Base-by-base conservation (phyloP, 2,888 invertebrate species). In the Penaeus monodon region DNA sequence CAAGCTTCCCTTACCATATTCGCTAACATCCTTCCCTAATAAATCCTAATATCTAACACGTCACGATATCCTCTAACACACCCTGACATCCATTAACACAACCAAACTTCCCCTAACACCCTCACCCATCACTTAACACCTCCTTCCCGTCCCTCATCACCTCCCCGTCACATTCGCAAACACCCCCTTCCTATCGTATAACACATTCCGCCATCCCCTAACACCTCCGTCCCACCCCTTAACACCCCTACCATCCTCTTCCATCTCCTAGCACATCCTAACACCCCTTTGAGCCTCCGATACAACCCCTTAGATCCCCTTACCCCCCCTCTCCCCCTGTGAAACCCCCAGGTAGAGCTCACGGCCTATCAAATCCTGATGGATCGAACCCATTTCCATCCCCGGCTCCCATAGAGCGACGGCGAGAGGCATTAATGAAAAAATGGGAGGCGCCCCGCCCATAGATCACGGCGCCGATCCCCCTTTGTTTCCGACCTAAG, bases 401-500 rank as follows among this genome's bases (percentile, higher is more conserved):
- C 74, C 27, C 66, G 79, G 33, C 64, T 64, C 66, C 70, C 64
- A 70, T 79, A 79, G 66, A 70, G 29, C 77, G n/a, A 57, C 10
- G 77, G 20, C 80, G 64, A 49, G 63, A 77, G 29, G 77, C 84
- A 84, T 77, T 84, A 84, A 77, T 76, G 84, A 77, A 84, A 82
- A 84, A 64, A 84, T 65, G 29, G 38, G 84, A 20, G 17, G 57
- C n/a, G 24, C 63, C 63, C 65, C 68, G 20, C 77, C 83, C 86
- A 83, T 86, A 86, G 86, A 86, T 86, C 86, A 86, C 86, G 22
- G 29, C 64, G 57, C 29, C 68, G 49, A 77, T 76, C 85, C 80
- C 76, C 66, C 85, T 85, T 88, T 85, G 85, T 88, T 85, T 81
- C 88, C 88, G 49, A 76, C 85, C 85, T 70, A 88, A 88, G 88